These are phyloP conservation scores for Hedya salicella DNA, from an alignment of 2,888 invertebrate species.

Conservation along the genomic window DNA sequence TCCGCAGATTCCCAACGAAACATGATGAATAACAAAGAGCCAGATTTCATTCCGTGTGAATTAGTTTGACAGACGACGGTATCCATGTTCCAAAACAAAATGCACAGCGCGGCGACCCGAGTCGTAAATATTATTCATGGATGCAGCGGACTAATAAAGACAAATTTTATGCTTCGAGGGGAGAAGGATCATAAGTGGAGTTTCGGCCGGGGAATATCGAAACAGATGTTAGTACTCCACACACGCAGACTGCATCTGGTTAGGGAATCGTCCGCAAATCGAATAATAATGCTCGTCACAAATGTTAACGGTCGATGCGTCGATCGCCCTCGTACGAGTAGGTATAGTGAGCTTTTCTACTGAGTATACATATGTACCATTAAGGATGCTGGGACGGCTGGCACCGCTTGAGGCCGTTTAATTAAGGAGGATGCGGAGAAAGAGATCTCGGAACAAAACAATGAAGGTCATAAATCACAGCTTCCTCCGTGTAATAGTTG, in stretches of 20 bases:
- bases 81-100: conserved; percentile 49
- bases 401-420: conserved; percentile 49
- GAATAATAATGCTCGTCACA: conserved; percentile 45
- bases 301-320: conserved; percentile 42
- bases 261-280: conserved; percentile 49
- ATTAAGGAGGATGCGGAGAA: conserved; percentile 65
- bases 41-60: conserved; percentile 57
- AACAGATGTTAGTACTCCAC: conserved; percentile 63
- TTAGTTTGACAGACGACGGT: conserved; percentile 50
- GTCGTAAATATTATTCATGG: conserved; percentile 49
- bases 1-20: conserved; percentile 56
- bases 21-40: conserved; percentile 52
- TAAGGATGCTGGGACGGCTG: conserved; percentile 10
- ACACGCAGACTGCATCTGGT: conserved; percentile 53
- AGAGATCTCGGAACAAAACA: conserved; percentile 76
- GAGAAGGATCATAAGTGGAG: conserved; percentile 50
- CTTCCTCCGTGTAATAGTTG: conserved; percentile 79
- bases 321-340: conserved; percentile 8
- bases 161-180: conserved; percentile 60
- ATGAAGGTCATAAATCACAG: conserved; percentile 82
- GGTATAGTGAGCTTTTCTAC: conserved; percentile 18
- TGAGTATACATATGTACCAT: conserved; percentile 29
- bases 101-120: conserved; percentile 48
- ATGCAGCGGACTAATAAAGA: conserved; percentile 56
- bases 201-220: conserved; percentile 57